These are phyloP conservation scores for Steatocranus sp. DNA, from an alignment of 2,797 vertebrate genomes.

Conservation along the genomic window DNA sequence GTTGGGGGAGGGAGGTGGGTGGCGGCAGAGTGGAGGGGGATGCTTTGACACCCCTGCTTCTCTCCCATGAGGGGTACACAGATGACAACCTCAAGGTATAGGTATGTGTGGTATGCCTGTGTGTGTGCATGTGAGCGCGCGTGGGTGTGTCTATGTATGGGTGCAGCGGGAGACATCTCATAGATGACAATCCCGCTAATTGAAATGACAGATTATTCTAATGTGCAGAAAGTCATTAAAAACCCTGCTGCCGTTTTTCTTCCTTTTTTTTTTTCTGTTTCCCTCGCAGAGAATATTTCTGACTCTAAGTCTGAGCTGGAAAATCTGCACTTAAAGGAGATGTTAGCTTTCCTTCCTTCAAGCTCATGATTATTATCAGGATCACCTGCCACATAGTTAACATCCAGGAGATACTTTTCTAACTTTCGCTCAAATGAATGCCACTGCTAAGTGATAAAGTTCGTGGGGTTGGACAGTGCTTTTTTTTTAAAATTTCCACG, in stretches of 20 bases:
- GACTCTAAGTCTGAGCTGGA: constrained; percentile 60
- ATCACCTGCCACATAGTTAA: constrained; percentile 65
- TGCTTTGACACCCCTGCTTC: constrained; percentile 77
- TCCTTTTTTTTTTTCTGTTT: constrained; percentile 52
- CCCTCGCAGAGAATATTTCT: constrained; percentile 63
- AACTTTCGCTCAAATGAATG: constrained; percentile 44
- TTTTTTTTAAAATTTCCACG: background rate
- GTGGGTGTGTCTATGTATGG: constrained; percentile 52
- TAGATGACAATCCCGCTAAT: constrained; percentile 80
- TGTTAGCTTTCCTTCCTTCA: constrained; percentile 66
- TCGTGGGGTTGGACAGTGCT: constrained; percentile 1
- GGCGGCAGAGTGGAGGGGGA: background rate
- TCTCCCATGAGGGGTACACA: constrained; percentile 77
- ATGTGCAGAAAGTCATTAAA: constrained; percentile 84
- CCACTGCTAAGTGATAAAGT: constrained; percentile 17
- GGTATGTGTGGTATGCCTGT: constrained; percentile 46
- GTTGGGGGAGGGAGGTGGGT: background rate
- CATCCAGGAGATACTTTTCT: constrained; percentile 46
- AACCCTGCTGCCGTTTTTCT: constrained; percentile 68
- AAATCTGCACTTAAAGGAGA: constrained; percentile 72
- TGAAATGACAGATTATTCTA: constrained; percentile 86
- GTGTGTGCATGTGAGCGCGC: constrained; percentile 17
- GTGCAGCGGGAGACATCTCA: constrained; percentile 72
- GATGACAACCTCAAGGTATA: constrained; percentile 77
- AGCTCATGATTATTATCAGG: constrained; percentile 70